Evolutionary conservation across 2,113 vertebrate species (phyloP).

Genomic region (Cranoglanis bouderius): DNA sequence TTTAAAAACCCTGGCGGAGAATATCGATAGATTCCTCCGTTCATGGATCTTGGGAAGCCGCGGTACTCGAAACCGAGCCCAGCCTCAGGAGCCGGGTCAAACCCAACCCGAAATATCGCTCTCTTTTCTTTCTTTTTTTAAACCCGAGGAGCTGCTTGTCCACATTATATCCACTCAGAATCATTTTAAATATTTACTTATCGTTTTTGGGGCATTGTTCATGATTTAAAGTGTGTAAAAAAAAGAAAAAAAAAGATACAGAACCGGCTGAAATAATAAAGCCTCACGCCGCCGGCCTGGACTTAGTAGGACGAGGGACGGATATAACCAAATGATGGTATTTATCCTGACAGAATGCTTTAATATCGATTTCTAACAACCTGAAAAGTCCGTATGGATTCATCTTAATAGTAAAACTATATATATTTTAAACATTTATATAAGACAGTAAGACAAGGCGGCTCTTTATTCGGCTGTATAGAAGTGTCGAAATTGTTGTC

Average conservation of each 20-base stretch:
- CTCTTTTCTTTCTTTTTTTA: background rate
- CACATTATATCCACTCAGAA: background rate
- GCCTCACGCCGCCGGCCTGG: background rate
- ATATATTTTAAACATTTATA: too few relatives aligned
- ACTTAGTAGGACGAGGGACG: background rate
- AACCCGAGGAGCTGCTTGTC: background rate
- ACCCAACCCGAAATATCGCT: background rate
- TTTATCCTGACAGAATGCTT: constrained; percentile 6
- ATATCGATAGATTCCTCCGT: background rate
- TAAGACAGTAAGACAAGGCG: background rate
- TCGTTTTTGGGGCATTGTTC: background rate
- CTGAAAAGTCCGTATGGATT: background rate
- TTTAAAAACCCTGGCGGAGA: background rate
- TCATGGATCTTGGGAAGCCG: background rate
- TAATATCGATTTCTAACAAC: background rate
- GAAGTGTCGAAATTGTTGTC: constrained; percentile 8
- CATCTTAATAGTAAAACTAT: background rate
- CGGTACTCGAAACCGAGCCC: background rate
- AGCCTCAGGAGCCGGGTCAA: background rate
- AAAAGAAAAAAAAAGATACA: background rate
- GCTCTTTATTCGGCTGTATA: background rate
- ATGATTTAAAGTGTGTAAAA: background rate
- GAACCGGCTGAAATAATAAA: background rate
- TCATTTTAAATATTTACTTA: background rate
- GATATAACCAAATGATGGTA: background rate